These are phyloP conservation scores for Triops longicaudatus DNA, from an alignment of 1,140 invertebrate genomes.

Conservation along the genomic window DNA sequence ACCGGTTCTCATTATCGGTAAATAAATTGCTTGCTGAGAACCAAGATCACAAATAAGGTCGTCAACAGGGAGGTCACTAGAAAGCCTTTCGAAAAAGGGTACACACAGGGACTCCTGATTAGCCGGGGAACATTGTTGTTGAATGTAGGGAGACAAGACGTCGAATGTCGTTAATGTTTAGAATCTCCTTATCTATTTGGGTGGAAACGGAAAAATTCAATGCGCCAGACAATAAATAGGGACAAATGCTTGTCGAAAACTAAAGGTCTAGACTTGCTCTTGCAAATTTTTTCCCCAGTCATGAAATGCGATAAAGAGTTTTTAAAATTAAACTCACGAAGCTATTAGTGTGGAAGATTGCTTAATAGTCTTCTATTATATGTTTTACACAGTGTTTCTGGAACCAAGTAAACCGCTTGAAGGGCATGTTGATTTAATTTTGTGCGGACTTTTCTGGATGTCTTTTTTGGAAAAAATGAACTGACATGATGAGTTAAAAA, in stretches of 20 bases:
- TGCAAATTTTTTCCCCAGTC: neutral
- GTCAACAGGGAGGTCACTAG: neutral
- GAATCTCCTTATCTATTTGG: neutral
- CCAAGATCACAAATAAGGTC: constrained; percentile 9
- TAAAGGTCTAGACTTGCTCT: neutral
- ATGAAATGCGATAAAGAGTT: neutral
- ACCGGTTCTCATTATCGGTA: neutral
- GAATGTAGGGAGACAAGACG: neutral
- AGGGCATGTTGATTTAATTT: too few relatives aligned
- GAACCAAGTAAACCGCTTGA: too few relatives aligned
- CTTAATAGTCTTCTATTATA: neutral
- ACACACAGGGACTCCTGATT: neutral
- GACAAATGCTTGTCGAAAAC: neutral
- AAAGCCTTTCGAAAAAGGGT: neutral
- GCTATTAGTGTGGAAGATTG: neutral
- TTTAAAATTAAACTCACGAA: neutral
- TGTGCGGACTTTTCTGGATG: too few relatives aligned
- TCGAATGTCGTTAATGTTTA: neutral
- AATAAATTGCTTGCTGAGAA: neutral
- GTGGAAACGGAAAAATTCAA: neutral
- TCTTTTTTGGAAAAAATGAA: neutral
- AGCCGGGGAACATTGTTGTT: neutral
- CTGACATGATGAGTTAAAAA: neutral
- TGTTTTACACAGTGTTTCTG: neutral
- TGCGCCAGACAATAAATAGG: neutral